Evolutionary conservation across 2,113 vertebrate species (phyloP).

Genomic region (Phrynosoma platyrhinos): DNA sequence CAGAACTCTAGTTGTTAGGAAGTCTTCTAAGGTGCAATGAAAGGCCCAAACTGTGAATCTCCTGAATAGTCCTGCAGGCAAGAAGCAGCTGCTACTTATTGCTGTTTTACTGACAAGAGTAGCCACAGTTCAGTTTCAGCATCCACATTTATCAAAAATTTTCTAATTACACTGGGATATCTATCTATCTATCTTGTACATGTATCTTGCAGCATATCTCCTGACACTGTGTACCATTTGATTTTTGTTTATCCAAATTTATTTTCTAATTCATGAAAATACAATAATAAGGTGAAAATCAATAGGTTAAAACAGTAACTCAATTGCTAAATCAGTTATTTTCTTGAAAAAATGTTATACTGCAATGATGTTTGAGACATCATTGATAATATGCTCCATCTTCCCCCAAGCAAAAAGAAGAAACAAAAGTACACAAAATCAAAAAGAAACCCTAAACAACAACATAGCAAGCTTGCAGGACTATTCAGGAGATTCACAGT

Average conservation of each 20-base stretch:
- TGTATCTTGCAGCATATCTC: background rate
- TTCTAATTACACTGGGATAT: background rate
- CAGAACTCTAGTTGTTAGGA: background rate
- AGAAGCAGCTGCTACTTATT: background rate
- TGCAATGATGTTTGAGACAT: background rate
- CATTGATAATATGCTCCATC: slow-evolving; percentile 25
- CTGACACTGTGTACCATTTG: background rate
- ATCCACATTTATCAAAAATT: background rate
- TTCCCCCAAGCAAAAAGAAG: background rate
- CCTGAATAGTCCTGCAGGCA: background rate
- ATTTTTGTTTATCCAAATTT: background rate
- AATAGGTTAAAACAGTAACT: background rate
- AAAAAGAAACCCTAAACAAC: background rate
- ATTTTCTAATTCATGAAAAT: background rate
- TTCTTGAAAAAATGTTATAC: background rate
- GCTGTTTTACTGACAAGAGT: background rate
- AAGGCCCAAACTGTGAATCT: too few relatives aligned
- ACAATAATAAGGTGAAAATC: background rate
- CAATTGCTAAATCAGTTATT: background rate
- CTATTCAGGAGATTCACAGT: background rate
- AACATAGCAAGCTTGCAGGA: background rate
- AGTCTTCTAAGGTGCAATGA: background rate
- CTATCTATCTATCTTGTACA: too few relatives aligned
- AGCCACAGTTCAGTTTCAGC: background rate
- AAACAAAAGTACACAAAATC: background rate